Evolutionary conservation across 2,113 vertebrate genomes (phyloP).

Genomic region (Scomber scombrus): DNA sequence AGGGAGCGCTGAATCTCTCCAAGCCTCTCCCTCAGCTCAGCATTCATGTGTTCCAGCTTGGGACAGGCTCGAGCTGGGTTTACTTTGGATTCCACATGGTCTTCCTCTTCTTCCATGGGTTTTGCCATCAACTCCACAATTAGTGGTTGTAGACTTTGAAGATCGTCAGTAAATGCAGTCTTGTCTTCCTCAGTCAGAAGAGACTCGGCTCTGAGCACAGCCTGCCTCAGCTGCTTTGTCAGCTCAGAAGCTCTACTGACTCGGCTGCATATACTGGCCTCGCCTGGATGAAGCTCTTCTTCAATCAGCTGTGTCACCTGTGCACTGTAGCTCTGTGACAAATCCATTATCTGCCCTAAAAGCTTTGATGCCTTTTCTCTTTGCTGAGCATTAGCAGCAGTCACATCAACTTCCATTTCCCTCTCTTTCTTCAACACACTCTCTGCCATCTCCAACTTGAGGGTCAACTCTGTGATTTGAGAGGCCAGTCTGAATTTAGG

Average conservation of each 20-base stretch:
- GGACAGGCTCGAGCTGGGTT: conserved; percentile 48
- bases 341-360: conserved; percentile 66
- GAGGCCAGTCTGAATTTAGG: conserved; percentile 71
- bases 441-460: conserved; percentile 74
- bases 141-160: conserved; percentile 58
- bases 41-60: conserved; percentile 73
- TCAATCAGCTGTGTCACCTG: conserved; percentile 73
- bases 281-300: conserved; percentile 68
- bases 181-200: conserved; percentile 67
- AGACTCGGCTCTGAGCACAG: conserved; percentile 59
- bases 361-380: conserved; percentile 62
- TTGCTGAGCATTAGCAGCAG: conserved; percentile 55
- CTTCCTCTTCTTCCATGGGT: conserved; percentile 36
- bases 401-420: conserved; percentile 59
- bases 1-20: conserved; percentile 75
- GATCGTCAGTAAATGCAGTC: conserved; percentile 41
- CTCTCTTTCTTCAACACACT: conserved; percentile 62
- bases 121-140: conserved; percentile 54
- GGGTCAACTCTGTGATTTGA: conserved; percentile 67
- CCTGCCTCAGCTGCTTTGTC: conserved; percentile 66
- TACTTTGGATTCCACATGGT: conserved; percentile 31
- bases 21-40: conserved; percentile 67
- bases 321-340: conserved; percentile 56
- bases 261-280: conserved; percentile 47
- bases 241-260: conserved; percentile 59